Percentiles rank a stretch among this genome's conserved stretches.
phyloP scores from a whole-genome alignment of 2,113 vertebrate genomes.

The Gracilinanus agilis region DNA sequence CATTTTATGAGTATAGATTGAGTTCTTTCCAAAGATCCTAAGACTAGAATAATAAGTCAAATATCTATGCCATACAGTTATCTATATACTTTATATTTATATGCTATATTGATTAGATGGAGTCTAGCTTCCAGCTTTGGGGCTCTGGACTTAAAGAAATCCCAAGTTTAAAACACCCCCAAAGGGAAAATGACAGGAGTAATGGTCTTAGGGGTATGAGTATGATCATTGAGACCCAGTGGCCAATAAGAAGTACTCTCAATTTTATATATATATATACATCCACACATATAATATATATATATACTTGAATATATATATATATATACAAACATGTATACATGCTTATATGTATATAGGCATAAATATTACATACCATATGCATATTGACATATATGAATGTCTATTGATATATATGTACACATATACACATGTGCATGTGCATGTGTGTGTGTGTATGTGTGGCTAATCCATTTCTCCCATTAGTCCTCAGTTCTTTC shows the following conservation, averaged over 20 bases:
- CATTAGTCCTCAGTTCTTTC: too few species aligned
- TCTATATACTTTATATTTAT: not conserved
- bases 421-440: too few species aligned
- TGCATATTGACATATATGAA: too few species aligned
- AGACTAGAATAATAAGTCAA: fast-evolving
- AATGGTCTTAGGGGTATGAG: not conserved
- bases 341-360: too few species aligned
- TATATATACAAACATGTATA: too few species aligned
- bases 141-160: fast-evolving
- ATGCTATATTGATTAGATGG: not conserved
- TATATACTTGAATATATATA: too few species aligned
- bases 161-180: not conserved
- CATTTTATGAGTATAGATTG: not conserved
- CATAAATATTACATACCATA: too few species aligned
- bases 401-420: too few species aligned
- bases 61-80: fast-evolving
- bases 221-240: not conserved
- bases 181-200: not conserved
- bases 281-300: not conserved
- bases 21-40: not conserved
- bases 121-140: too few species aligned
- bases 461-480: not conserved
- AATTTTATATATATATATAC: not conserved
- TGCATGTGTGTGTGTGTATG: not conserved
- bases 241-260: not conserved